Evolutionary conservation across 64 coral and sea anemone genomes (phyloP).

Genomic region (Actinia tenebrosa): DNA sequence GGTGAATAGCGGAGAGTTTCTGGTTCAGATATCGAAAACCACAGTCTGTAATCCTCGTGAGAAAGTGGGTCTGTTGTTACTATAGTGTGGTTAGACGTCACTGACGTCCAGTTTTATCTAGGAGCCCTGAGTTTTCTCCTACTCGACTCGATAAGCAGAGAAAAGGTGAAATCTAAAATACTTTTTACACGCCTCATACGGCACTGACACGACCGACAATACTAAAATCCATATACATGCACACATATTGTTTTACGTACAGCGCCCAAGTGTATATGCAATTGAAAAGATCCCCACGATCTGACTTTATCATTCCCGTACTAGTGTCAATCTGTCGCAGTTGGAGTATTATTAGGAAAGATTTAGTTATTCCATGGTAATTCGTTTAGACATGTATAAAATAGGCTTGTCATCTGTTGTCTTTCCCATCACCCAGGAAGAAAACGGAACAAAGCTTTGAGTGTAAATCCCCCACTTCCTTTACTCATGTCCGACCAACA

Average conservation of each 20-base stretch:
- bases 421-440: background rate
- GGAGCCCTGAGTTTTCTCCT: no score
- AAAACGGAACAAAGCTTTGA: background rate
- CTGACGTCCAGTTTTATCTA: no score
- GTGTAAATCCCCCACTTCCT: background rate
- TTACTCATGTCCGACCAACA: background rate
- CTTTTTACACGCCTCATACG: no score
- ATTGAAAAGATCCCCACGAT: background rate
- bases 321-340: background rate
- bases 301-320: background rate
- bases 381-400: background rate
- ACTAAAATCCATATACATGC: no score
- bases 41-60: background rate
- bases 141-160: no score
- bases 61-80: background rate
- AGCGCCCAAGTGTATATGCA: no score
- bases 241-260: no score
- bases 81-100: no score
- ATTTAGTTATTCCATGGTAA: background rate
- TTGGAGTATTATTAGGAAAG: background rate
- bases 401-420: background rate
- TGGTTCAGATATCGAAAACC: background rate
- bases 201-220: no score
- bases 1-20: background rate
- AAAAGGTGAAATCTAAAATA: no score